Percentiles rank a stretch among this genome's conserved stretches.
Evolutionary conservation across 2,113 vertebrate genomes (phyloP).

Genomic region (Galeopterus variegatus): DNA sequence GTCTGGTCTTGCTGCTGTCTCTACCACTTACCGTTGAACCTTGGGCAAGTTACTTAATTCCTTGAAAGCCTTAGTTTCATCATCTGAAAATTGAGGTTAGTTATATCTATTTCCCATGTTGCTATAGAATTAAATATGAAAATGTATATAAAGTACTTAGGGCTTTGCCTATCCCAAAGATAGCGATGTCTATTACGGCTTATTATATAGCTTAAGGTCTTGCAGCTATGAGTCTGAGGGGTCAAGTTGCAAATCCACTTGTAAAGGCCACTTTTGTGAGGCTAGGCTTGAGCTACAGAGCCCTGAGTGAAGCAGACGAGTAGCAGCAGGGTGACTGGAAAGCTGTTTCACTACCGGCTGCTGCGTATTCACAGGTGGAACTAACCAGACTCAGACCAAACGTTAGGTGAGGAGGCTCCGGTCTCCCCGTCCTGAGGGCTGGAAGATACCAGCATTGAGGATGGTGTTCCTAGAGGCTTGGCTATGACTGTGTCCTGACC

Average conservation of each 20-base stretch:
- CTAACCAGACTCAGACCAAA: not conserved
- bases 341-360: not conserved
- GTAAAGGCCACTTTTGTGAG: not conserved
- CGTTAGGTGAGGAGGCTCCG: not conserved
- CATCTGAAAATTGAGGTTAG: conserved; percentile 29
- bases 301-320: not conserved
- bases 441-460: not conserved
- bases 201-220: not conserved
- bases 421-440: not conserved
- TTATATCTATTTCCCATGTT: not conserved
- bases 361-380: not conserved
- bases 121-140: not conserved
- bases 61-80: conserved; percentile 65
- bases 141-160: not conserved
- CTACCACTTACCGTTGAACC: conserved; percentile 26
- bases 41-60: conserved; percentile 38
- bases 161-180: not conserved
- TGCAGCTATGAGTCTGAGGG: not conserved
- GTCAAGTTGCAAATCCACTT: not conserved
- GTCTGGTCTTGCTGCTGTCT: not conserved
- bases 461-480: not conserved
- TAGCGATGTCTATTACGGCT: accelerated
- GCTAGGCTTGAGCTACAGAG: not conserved
- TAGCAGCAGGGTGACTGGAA: not conserved
- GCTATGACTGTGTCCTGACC: not conserved